phyloP scores from a whole-genome alignment of 2,888 invertebrate genomes.

The Mimas tiliae region DNA sequence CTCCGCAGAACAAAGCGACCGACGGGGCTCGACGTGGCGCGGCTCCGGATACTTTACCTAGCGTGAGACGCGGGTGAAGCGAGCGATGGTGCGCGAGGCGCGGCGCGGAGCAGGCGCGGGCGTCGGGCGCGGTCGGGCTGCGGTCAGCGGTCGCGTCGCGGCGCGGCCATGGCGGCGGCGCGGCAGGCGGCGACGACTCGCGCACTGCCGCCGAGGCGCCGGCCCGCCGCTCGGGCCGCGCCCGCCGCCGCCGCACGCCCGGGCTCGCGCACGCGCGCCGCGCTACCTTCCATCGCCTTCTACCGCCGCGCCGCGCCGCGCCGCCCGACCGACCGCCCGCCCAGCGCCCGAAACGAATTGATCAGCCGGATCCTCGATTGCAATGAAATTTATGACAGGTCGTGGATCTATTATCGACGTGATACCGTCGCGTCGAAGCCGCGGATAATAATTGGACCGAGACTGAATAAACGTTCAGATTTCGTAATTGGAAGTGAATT shows the following conservation, averaged over 20 bases:
- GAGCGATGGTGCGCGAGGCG: constrained; percentile 37
- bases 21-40: constrained; percentile 41
- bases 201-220: constrained; percentile 73
- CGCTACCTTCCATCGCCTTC: constrained; percentile 35
- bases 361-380: constrained; percentile 80
- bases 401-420: constrained; percentile 78
- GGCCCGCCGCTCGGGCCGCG: constrained; percentile 48
- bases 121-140: constrained; percentile 54
- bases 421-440: constrained; percentile 57
- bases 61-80: constrained; percentile 40
- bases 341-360: constrained; percentile 58
- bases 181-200: constrained; percentile 71
- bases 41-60: constrained; percentile 58
- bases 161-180: constrained; percentile 78
- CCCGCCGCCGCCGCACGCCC: constrained; percentile 51
- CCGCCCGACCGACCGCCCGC: constrained; percentile 39
- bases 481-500: constrained; percentile 41
- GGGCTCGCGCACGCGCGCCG: constrained; percentile 47
- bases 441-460: constrained; percentile 53
- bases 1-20: constrained; percentile 58
- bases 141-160: constrained; percentile 71
- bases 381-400: constrained; percentile 81
- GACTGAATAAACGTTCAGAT: constrained; percentile 56
- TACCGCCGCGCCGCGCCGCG: no score
- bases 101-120: constrained; percentile 35